phyloP scores from a whole-genome alignment of 2,888 invertebrate genomes.

The Lepidonotus clava region DNA sequence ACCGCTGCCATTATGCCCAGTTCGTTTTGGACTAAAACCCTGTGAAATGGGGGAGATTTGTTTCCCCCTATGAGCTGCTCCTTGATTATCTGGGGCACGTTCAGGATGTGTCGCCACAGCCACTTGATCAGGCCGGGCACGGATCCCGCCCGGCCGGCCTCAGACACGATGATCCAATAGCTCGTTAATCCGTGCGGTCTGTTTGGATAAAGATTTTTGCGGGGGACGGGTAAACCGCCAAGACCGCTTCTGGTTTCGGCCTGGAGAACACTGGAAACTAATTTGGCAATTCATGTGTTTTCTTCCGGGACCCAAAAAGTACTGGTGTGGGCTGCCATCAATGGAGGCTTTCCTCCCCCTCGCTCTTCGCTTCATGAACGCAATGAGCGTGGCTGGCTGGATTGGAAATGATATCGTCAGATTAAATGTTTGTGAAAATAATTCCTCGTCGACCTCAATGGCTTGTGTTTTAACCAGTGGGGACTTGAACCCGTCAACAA shows the following conservation, averaged over 20 bases:
- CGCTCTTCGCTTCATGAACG: too few species aligned
- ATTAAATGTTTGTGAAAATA: background rate
- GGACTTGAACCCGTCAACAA: background rate
- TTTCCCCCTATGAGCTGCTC: background rate
- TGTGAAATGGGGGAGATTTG: conserved; percentile 12
- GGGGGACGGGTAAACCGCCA: background rate
- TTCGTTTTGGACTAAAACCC: background rate
- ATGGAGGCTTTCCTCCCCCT: too few species aligned
- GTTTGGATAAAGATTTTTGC: background rate
- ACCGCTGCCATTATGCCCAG: background rate
- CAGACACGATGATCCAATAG: background rate
- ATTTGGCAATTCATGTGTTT: background rate
- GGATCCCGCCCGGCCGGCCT: background rate
- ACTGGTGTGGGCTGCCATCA: too few species aligned
- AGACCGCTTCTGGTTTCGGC: background rate
- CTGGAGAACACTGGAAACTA: background rate
- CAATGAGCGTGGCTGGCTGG: background rate
- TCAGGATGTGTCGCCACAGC: background rate
- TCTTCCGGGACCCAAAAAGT: too few species aligned
- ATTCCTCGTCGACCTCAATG: background rate
- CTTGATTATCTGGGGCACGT: background rate
- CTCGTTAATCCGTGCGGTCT: conserved; percentile 1
- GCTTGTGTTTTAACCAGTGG: background rate
- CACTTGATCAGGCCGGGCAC: background rate
- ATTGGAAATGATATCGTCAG: background rate